These are phyloP conservation scores for Halcyon senegalensis DNA, from an alignment of 2,113 vertebrate genomes.

Conservation along the genomic window DNA sequence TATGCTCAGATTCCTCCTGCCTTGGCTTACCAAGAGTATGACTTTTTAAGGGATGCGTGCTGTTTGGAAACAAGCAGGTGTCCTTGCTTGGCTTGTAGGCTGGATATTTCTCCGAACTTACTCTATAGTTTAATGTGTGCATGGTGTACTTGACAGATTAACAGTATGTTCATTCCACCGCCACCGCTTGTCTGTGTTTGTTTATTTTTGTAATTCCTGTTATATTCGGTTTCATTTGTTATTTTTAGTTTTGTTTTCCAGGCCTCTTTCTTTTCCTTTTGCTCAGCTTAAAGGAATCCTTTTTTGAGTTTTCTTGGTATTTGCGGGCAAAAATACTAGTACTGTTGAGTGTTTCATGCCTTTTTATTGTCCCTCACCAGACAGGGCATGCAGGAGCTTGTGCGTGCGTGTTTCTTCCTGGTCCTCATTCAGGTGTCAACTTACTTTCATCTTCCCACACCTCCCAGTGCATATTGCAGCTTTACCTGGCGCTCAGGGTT, in stretches of 20 bases:
- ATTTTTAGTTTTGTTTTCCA: conserved; percentile 19
- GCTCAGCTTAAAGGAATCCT: neutral
- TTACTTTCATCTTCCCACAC: conserved; percentile 30
- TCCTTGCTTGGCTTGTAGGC: neutral
- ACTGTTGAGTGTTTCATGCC: neutral
- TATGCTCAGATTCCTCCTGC: neutral
- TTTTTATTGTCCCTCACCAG: neutral
- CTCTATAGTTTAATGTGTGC: neutral
- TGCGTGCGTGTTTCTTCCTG: neutral
- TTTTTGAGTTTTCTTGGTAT: neutral
- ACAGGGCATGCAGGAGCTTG: conserved; percentile 13
- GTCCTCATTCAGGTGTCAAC: conserved; percentile 6
- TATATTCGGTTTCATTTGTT: neutral
- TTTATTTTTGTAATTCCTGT: conserved; percentile 35
- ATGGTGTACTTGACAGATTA: neutral
- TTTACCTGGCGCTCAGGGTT: neutral
- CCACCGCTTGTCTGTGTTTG: neutral
- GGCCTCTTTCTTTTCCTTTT: neutral
- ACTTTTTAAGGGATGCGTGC: neutral
- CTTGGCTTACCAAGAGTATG: neutral
- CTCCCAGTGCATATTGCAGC: neutral
- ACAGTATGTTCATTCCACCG: neutral
- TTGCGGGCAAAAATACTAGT: neutral
- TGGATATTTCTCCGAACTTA: neutral
- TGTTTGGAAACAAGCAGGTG: conserved; percentile 1